Evolutionary conservation across 1,140 invertebrate species (phyloP), one percentile per base, ranked within the genome.

Genomic region (Ectropis grisescens): DNA sequence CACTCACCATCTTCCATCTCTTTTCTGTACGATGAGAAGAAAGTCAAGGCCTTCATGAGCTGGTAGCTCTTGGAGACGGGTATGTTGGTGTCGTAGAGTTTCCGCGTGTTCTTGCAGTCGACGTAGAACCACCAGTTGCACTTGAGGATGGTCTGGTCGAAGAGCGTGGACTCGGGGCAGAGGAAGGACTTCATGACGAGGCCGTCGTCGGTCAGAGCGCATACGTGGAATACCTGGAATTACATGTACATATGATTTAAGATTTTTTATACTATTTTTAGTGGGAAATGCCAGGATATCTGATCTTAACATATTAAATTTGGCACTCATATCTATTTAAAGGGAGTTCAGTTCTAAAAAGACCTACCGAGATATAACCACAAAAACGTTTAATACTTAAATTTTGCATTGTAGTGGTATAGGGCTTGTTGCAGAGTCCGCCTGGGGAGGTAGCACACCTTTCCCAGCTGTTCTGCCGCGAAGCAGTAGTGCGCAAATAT

Each of bases 111-210:
- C 74, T 92, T 91, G 68, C 93, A 95, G 57, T 95, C 93, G 0
- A 94, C 92, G 72, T 93, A 94, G 76, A 94, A 93, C 91, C 92
- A 94, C 92, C 93, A 95, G 62, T 95, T 95, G 72, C 93, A 95
- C 61, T 94, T 93, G 0, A 95, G 82, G 32, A 95, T 93, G 2
- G 92, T 92, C 65, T 94, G 91, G 62, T 95, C 93, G 66, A 95
- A 95, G 9, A 94, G 84, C 0, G 93, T 95, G 10, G 91, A 93
- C 69, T 94, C 92, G 0, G 93, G 93, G 61, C 93, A 95, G 8
- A 94, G 79, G 69, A 95, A 95, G 22, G 92, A 94, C 54, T 95
- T 95, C 87, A 93, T 93, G 13, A 94, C 91, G 25, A 94, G 78
- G 1, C 93, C 93, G 41, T 94, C 91, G 39, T 94, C 92, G 6